These are phyloP conservation scores for Apostichopus japonicus DNA, from an alignment of 35 echinoderm and acorn worm genomes.

Conservation along the genomic window DNA sequence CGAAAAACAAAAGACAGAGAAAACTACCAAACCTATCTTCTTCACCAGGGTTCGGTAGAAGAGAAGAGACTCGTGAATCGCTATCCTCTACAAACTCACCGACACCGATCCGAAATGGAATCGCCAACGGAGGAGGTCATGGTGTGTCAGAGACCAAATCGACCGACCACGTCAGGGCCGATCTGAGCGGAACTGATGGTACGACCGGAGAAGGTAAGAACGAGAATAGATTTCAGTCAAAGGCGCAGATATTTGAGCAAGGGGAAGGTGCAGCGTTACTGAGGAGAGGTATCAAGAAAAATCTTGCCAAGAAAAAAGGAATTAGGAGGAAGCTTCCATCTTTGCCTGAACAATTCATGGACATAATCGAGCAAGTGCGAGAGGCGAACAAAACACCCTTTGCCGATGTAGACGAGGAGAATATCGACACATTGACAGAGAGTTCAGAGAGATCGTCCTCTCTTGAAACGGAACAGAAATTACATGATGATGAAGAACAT, in stretches of 20 bases:
- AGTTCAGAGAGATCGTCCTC: background rate
- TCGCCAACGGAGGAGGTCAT: background rate
- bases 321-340: background rate
- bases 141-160: background rate
- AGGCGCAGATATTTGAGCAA: constrained; percentile 33
- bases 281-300: background rate
- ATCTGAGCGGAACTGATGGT: background rate
- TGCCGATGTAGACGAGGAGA: background rate
- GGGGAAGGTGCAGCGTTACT: background rate
- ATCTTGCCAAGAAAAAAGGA: background rate
- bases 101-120: background rate
- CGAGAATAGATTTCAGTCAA: background rate
- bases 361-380: constrained; percentile 3
- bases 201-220: background rate
- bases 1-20: background rate
- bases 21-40: constrained; percentile 29
- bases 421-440: background rate
- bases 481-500: background rate
- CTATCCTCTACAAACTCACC: background rate
- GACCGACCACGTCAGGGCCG: background rate
- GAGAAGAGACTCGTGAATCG: background rate
- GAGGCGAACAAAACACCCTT: constrained; percentile 13
- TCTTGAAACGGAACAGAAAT: background rate
- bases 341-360: constrained; percentile 1
- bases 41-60: background rate